Base-by-base conservation (phyloP, 2,113 vertebrate genomes). In the Euleptes europaea region DNA sequence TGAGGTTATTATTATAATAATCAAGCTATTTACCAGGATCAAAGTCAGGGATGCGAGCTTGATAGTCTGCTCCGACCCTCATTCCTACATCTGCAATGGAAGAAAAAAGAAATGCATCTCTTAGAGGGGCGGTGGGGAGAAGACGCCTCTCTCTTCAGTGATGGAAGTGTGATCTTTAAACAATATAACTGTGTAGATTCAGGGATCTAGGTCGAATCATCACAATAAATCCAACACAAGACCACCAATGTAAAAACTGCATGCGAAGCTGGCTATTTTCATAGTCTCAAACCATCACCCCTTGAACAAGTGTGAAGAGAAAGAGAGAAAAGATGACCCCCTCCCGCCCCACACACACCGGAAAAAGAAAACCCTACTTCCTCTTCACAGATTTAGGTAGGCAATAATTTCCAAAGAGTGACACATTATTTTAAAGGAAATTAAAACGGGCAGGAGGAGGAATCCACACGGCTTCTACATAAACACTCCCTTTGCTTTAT, bases 51-150 rank as follows among this genome's bases (percentile, higher is more conserved):
- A 99, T 98, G 91, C 93, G 97, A 82, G 98, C 98, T 95, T 99
- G 98, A 84, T 98, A 99, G 90, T 99, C 98, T 1, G 97, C 96
- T 92, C 98, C 98, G 90, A 99, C 98, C 93, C 98, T 97, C 98
- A 99, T 99, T 86, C 98, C 98, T 84, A 99, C 98, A 98, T 99
- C 98, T 99, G 96, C 69, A 95, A 96, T 94, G 91, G 92, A 86
- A 86, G 54, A 86, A 87, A 92, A 89, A 90, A 84, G 88, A 87
- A 83, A 86, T 44, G 80, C 82, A 88, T 78, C 81, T 72, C 42
- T 87, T 65, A 72, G 66, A 78, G 49, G 75, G 65, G 69, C 33
- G 35, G 33, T 33, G 76, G 67, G 19, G 67, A 35, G 42, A 76
- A 82, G 71, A 47, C 13, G 54, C 51, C 67, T 73, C 60, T 79